A percentile compares a stretch with the other conserved stretches of the same genome.
These are phyloP conservation scores for Phrynocephalus vlangalii DNA, from an alignment of 2,797 vertebrate species.

Conservation along the genomic window DNA sequence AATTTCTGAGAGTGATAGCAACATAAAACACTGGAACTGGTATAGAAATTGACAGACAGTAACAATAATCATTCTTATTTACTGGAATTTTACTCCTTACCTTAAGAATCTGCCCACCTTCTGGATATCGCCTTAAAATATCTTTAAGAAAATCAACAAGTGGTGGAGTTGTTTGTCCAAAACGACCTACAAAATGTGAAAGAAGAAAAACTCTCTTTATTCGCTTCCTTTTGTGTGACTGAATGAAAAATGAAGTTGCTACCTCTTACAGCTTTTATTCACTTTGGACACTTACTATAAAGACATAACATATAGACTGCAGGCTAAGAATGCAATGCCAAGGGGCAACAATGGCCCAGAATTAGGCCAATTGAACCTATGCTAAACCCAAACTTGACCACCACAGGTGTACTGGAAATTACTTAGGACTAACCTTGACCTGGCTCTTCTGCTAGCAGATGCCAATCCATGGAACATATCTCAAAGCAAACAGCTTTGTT, in stretches of 20 bases:
- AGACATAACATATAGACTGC: not conserved
- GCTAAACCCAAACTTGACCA: too few relatives aligned
- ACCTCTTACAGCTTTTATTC: not conserved
- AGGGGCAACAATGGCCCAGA: too few relatives aligned
- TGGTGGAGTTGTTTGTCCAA: slow-evolving; percentile 97
- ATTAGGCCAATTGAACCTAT: too few relatives aligned
- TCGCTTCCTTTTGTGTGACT: not conserved
- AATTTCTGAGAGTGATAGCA: not conserved
- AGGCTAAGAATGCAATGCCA: not conserved
- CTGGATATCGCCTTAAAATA: slow-evolving; percentile 95
- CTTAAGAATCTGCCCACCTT: slow-evolving; percentile 98
- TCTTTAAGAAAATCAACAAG: slow-evolving; percentile 98
- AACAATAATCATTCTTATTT: not conserved
- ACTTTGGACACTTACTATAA: not conserved
- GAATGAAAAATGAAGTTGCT: not conserved
- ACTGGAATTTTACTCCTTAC: slow-evolving; percentile 75
- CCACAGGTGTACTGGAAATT: too few relatives aligned
- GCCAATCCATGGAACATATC: too few relatives aligned
- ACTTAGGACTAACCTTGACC: too few relatives aligned
- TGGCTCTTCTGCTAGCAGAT: too few relatives aligned
- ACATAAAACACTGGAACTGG: not conserved
- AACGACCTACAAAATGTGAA: slow-evolving; percentile 85
- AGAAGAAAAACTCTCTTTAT: not conserved
- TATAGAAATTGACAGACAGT: not conserved
- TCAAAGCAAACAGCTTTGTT: too few relatives aligned